phyloP scores from a whole-genome alignment of 1,140 invertebrate genomes.

The Drosophila biarmipes region DNA sequence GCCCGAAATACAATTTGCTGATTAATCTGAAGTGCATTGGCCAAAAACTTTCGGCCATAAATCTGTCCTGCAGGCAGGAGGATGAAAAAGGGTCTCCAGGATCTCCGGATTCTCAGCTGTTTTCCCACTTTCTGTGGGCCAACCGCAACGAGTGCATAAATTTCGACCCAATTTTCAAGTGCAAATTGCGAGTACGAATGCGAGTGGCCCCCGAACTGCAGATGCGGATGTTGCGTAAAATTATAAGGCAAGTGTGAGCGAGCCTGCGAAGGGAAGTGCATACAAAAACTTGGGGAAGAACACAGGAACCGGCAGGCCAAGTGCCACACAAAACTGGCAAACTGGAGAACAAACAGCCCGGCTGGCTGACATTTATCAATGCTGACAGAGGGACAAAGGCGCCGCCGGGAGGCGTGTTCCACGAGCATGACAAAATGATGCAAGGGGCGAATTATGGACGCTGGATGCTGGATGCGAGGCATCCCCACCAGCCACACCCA shows the following conservation, averaged over 20 bases:
- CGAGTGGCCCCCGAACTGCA: conserved; percentile 37
- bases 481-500: neutral
- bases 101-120: conserved; percentile 53
- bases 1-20: conserved; percentile 78
- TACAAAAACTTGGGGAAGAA: conserved; percentile 57
- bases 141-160: conserved; percentile 78
- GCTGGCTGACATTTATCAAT: conserved; percentile 78
- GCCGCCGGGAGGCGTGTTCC: conserved; percentile 32
- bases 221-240: conserved; percentile 72
- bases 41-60: conserved; percentile 74
- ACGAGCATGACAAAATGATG: conserved; percentile 79
- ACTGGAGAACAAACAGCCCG: conserved; percentile 59
- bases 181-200: conserved; percentile 65
- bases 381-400: conserved; percentile 75
- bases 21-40: conserved; percentile 78
- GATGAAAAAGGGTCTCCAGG: neutral
- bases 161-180: conserved; percentile 82
- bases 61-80: conserved; percentile 46
- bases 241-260: conserved; percentile 52
- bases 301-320: conserved; percentile 51
- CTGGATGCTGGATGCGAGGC: neutral
- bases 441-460: conserved; percentile 65
- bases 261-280: conserved; percentile 33
- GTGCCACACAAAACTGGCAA: conserved; percentile 19
- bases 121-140: conserved; percentile 47